Evolutionary conservation across 1,140 invertebrate genomes (phyloP), one percentile per base, ranked within the genome.

Genomic region (Trachymyrmex cornetzi): DNA sequence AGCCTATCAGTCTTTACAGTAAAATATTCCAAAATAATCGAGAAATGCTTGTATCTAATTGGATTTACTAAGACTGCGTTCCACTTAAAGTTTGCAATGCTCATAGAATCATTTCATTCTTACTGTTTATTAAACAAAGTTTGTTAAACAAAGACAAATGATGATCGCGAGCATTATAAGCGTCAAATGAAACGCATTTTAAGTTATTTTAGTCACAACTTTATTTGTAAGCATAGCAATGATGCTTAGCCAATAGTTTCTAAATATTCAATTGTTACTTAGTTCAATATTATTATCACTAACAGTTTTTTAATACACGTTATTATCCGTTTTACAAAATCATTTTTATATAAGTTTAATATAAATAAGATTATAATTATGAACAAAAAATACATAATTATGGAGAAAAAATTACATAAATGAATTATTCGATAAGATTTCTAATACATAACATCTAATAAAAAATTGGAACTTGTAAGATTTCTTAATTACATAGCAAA

Each of bases 401-500:
- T 64, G 16, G 27, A 82, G 87, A 84, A 89, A 77, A 19, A 89
- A 91, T 82, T 89, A 89, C 67, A 87, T 71, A 74, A 91, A 72
- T 71, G 38, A 66, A 64, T 88, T 66, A 72, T 53, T 85, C 38
- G 67, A 74, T 80, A 69, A 71, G 48, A 34, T 55, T 57, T 71
- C 30, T 86, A 79, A 66, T 85, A 74, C 19, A 64, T 86, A 89
- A 79, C 50, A 77, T 55, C 44, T 80, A 89, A 75, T 79, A 59
- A 87, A 87, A 44, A 75, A 87, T 69, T 72, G 27, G 59, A 63
- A 90, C 44, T 77, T 88, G 81, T 74, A 89, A 72, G 12, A 53
- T 88, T 87, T 90, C 66, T 59, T 87, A 85, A 44, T 87, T 87
- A 80, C 89, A 89, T 89, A 90, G 69, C 75, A 63, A 88, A 92